Conservation (phyloP, 2,113 vertebrate species). For the Cairina moschata region DNA sequence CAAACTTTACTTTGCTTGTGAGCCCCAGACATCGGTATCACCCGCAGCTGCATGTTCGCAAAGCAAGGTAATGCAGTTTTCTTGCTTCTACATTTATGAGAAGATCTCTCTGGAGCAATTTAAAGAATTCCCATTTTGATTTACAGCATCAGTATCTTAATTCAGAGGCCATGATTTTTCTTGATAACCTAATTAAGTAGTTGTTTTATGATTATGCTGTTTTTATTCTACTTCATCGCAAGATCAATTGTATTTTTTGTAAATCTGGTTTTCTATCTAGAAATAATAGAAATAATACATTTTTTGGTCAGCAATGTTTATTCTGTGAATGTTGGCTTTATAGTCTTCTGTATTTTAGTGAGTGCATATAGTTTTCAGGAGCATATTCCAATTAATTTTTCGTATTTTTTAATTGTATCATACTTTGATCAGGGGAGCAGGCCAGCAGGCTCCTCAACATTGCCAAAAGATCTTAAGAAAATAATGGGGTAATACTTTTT, state of each 20-base stretch:
- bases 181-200: background rate
- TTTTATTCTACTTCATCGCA: background rate
- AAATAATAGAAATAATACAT: background rate
- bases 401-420: background rate
- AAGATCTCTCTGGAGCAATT: background rate
- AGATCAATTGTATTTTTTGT: background rate
- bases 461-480: background rate
- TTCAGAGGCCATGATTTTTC: background rate
- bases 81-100: background rate
- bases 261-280: background rate
- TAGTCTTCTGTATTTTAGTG: background rate
- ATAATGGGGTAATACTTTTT: background rate
- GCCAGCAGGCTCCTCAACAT: background rate
- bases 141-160: background rate
- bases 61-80: conserved; percentile 81
- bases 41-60: conserved; percentile 79
- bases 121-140: background rate
- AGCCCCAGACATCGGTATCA: conserved; percentile 78
- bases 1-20: conserved; percentile 65
- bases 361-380: background rate
- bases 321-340: background rate
- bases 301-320: background rate
- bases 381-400: background rate
- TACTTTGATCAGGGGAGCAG: background rate
- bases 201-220: background rate